A percentile compares a stretch with the other conserved stretches of the same genome.
These are phyloP conservation scores for Dendrocincla fuliginosa DNA, from an alignment of 2,797 vertebrate genomes.

Conservation along the genomic window DNA sequence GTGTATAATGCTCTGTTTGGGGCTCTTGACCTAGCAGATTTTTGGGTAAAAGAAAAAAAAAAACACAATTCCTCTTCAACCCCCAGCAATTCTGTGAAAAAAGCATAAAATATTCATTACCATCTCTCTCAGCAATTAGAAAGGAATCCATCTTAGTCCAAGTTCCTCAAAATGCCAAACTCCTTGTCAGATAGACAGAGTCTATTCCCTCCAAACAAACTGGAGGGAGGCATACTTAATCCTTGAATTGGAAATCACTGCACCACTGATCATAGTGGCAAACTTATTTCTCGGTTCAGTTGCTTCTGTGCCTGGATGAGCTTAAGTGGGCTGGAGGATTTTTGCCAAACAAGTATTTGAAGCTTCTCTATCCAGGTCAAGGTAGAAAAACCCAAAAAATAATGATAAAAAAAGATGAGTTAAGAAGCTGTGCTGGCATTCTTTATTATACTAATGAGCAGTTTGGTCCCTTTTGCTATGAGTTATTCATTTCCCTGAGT, in stretches of 20 bases:
- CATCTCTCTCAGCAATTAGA: not conserved
- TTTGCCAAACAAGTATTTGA: not conserved
- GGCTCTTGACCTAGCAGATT: not conserved
- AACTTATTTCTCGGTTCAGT: conserved; percentile 22
- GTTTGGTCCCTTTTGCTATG: not conserved
- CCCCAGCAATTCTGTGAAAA: not conserved
- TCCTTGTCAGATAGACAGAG: not conserved
- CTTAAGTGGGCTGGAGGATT: not conserved
- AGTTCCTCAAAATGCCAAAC: not conserved
- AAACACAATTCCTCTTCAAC: not conserved
- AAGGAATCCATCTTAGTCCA: not conserved
- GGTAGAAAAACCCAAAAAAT: not conserved
- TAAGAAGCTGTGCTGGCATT: not conserved
- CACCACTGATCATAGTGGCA: not conserved
- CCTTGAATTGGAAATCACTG: conserved; percentile 13
- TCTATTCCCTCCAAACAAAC: not conserved
- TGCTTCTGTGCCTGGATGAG: not conserved
- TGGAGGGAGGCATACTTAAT: not conserved
- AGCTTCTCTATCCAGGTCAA: not conserved
- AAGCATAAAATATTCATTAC: not conserved
- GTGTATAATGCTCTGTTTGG: not conserved
- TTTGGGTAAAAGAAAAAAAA: not conserved
- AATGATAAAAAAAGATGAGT: not conserved
- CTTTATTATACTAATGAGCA: not conserved
- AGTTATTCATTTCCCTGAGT: not conserved